A percentile compares a stretch with the other conserved stretches of the same genome.
These are phyloP conservation scores for Margarornis squamiger DNA, from an alignment of 2,797 vertebrate species.

Conservation along the genomic window DNA sequence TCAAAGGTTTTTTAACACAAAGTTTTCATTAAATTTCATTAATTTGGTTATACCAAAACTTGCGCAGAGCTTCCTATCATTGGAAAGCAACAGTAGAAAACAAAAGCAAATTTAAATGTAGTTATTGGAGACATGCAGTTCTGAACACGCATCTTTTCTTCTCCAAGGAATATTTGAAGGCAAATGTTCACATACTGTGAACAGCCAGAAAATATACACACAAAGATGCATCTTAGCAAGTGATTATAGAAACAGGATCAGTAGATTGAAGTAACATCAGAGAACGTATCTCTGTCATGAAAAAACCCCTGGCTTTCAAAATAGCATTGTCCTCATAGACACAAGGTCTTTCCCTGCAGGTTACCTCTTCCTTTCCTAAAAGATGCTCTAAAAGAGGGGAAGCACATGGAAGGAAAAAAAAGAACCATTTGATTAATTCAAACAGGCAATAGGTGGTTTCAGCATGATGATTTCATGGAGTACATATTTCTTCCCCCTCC, in stretches of 20 bases:
- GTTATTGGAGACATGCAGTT: neutral
- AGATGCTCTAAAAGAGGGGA: neutral
- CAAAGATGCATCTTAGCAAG: neutral
- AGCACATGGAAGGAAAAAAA: neutral
- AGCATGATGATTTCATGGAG: neutral
- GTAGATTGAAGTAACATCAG: neutral
- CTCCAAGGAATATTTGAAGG: neutral
- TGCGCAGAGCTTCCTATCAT: neutral
- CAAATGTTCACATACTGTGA: neutral
- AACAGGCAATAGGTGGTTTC: neutral
- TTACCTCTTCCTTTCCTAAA: neutral
- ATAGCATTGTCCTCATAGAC: neutral
- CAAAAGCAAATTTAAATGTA: neutral
- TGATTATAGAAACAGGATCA: neutral
- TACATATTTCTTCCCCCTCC: neutral
- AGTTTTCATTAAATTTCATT: neutral
- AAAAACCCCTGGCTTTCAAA: neutral
- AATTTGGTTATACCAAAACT: neutral
- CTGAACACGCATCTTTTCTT: neutral
- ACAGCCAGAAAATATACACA: neutral
- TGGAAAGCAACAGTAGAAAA: neutral
- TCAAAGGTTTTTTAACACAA: neutral
- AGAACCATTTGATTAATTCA: neutral
- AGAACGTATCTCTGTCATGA: neutral
- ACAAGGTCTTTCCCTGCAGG: neutral